Base-by-base conservation (phyloP, 2,113 vertebrate genomes). In the Bungarus multicinctus region DNA sequence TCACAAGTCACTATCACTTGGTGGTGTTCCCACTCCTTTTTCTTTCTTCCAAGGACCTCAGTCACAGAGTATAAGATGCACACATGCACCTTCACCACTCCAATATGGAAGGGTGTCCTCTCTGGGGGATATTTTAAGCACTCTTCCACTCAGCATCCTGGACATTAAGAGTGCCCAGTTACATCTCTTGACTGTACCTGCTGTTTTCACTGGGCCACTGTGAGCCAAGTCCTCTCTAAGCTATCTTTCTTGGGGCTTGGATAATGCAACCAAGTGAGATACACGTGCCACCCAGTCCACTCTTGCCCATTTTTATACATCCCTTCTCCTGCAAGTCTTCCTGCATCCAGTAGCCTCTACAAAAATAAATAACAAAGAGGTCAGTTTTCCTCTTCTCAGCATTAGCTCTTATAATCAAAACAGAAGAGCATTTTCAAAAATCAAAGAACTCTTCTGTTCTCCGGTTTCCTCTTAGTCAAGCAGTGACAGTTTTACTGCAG, bases 401-500 rank as follows among this genome's bases (percentile, higher is more conserved):
- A 85, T 43, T n/a, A 52, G 10, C 50, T 50, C 27, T 30, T 27
- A 94, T 34, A 58, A 88, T 43, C 54, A 58, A 90, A 58, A 60
- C 55, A 60, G 91, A 90, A 91, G 3, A 0, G 0, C 0, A 43
- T 58, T 90, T 0, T 55, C 64, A 87, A 90, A 89, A 94, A 94
- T 30, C 18, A 12, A 52, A 91, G 23, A 91, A 27, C 1, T 0
- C 0, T 93, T 95, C 90, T 69, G 58, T 50, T 23, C 58, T 30
- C 22, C 81, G 0, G 0, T 3, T 90, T 94, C 90, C 94, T 92
- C 95, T 91, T 91, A 96, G 93, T 60, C 2, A 0, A 0, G 1
- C 39, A 92, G 47, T 90, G 95, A 94, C 93, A 93, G 88, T 64
- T 96, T 95, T 93, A 95, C 6, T 87, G 92, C 85, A 23, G 89